phyloP scores from a whole-genome alignment of 1,140 invertebrate genomes.

The Drosophila elegans region DNA sequence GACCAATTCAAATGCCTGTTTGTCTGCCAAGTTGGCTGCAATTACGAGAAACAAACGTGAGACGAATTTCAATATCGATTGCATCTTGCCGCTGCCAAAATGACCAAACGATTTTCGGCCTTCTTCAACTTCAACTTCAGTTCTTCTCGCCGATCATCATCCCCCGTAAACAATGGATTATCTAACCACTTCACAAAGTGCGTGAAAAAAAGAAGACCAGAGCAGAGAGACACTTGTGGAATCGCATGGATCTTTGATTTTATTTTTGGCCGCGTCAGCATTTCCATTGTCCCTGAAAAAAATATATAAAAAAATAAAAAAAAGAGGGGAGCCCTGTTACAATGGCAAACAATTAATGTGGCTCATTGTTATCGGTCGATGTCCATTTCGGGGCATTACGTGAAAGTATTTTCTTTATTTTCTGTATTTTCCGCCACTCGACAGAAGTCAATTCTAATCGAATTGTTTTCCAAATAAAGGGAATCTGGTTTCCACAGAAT shows the following conservation, averaged over 20 bases:
- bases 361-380: constrained; percentile 67
- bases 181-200: constrained; percentile 78
- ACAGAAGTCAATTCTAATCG: constrained; percentile 83
- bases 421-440: constrained; percentile 53
- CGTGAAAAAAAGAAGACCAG: constrained; percentile 68
- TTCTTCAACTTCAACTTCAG: constrained; percentile 7
- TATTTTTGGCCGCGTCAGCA: constrained; percentile 44
- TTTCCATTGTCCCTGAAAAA: constrained; percentile 52
- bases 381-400: constrained; percentile 49
- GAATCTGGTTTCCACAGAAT: constrained; percentile 53
- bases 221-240: constrained; percentile 53
- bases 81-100: constrained; percentile 48
- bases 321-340: constrained; percentile 20
- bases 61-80: constrained; percentile 57
- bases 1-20: constrained; percentile 44
- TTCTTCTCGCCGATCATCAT: constrained; percentile 34
- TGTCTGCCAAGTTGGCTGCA: constrained; percentile 62
- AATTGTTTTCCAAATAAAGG: constrained; percentile 72
- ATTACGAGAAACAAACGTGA: constrained; percentile 53
- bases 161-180: constrained; percentile 80
- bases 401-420: constrained; percentile 65
- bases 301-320: constrained; percentile 9
- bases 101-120: constrained; percentile 71
- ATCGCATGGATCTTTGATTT: constrained; percentile 50
- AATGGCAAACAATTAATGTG: constrained; percentile 79